Evolutionary conservation across 2,113 vertebrate genomes (phyloP), one percentile per base, ranked within the genome.

Genomic region (Cochlearius cochlearius): DNA sequence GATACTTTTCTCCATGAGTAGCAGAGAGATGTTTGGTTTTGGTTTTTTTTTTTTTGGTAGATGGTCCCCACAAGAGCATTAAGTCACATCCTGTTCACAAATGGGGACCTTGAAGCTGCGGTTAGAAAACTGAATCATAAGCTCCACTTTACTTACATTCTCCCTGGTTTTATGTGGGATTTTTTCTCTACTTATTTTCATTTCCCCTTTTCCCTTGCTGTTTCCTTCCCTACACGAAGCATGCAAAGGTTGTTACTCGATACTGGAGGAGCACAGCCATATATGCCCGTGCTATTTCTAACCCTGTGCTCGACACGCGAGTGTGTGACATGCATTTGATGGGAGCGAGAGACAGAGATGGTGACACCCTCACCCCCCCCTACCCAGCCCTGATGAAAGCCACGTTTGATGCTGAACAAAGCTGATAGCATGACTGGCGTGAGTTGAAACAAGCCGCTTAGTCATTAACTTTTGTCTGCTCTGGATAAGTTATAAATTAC

Each of bases 41-140:
- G 41, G 41, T 30, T 30, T 59, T 32, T 12, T 19, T 56, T 60
- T n/a, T 53, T 81, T 84, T 67, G 29, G 26, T 64, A 80, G 73
- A 63, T 89, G 76, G 80, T 92, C 76, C 92, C 95, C 94, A 93
- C 72, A 79, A 34, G 84, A 89, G 79, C 83, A 96, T 98, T 92
- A 97, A 94, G 81, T 96, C 95, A 98, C 63, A 93, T 96, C 93
- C 97, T 97, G 68, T 74, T 77, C 96, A 85, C 76, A 77, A 86
- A 86, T 7, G 0, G 0, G 71, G 81, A 64, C 62, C 86, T 86
- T 49, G 77, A 66, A 81, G 81, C 88, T 79, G 94, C 3, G 90
- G 75, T 95, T 95, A 94, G 60, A 73, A 95, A 96, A 85, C 29
- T 72, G 94, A 94, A 89, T 93, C 94, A 91, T 62, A 15, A 92